Base-by-base conservation (phyloP, 2,888 invertebrate genomes). In the Andrena camellia region DNA sequence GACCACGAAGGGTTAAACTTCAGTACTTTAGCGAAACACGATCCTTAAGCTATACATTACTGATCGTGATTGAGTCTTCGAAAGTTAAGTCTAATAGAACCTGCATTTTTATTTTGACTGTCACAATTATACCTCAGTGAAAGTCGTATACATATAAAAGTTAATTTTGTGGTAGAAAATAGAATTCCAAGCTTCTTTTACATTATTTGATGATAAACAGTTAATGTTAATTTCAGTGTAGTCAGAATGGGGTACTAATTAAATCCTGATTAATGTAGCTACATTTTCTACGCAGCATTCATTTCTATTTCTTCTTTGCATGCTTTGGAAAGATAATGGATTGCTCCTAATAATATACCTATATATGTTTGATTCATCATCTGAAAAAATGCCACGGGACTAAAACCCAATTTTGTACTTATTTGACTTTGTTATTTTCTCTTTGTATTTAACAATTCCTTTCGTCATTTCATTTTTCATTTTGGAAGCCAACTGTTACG, bases 401-500 rank as follows among this genome's bases (percentile, higher is more conserved):
- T 10, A 26, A 50, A 42, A 35, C n/a, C 35, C 10, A 7, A 52
- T 75, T 62, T 69, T 62, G 23, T 23, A 62, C 20, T 35, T 17
- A 26, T 33, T 70, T 69, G 62, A 75, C 69, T 52, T 52, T 70
- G 35, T 35, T 35, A 52, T 50, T 50, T 70, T 52, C 70, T 8
- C 62, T 62, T 70, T 70, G 60, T 20, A 20, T 17, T 35, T 26
- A 20, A 17, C 33, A 20, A 50, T 54, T 17, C 63, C 20, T 66
- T 66, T 42, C 73, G 29, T 57, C 20, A 7, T 23, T n/a, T 26
- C 42, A 10, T 59, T 13, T 42, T 17, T 1, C 10, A 26, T 73
- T 42, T 29, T n/a, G 52, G 13, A 35, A 35, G 52, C 2, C 7
- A 2, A 3, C 26, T 26, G 13, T 10, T 5, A 10, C 26, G 7